Percentiles rank a stretch among this genome's conserved stretches.
These are phyloP conservation scores for Luehdorfia chinensis DNA, from an alignment of 1,140 invertebrate genomes.

Conservation along the genomic window DNA sequence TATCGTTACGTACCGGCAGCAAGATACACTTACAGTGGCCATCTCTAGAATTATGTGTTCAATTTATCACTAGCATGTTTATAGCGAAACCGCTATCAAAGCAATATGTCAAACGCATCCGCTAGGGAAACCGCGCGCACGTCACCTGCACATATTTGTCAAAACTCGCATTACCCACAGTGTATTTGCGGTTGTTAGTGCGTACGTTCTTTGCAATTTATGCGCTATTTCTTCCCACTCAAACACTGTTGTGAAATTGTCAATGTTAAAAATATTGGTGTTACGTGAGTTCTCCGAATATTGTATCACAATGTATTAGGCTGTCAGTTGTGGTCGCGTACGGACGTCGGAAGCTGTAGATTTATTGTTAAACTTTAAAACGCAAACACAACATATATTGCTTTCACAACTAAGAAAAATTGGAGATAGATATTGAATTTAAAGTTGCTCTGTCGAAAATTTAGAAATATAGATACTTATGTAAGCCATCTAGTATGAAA, in stretches of 20 bases:
- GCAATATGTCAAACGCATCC: constrained; percentile 71
- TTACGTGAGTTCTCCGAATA: constrained; percentile 32
- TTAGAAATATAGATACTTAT: too few relatives aligned
- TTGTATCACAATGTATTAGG: constrained; percentile 56
- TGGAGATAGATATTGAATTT: constrained; percentile 4
- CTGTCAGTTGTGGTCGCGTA: constrained; percentile 53
- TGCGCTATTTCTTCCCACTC: constrained; percentile 27
- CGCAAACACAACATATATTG: constrained; percentile 34
- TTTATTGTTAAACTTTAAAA: constrained; percentile 64
- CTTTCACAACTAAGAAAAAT: constrained; percentile 18
- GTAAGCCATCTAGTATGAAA: too few relatives aligned
- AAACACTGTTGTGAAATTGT: not conserved
- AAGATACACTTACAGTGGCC: constrained; percentile 8
- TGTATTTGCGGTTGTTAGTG: constrained; percentile 18
- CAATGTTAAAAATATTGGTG: not conserved
- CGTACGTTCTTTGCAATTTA: constrained; percentile 16
- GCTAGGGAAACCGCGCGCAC: constrained; percentile 52
- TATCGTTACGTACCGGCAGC: not conserved
- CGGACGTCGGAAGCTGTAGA: constrained; percentile 43
- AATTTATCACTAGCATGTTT: constrained; percentile 60
- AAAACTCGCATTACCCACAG: constrained; percentile 54
- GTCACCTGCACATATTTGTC: constrained; percentile 74
- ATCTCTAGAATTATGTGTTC: constrained; percentile 25
- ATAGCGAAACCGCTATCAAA: constrained; percentile 59
- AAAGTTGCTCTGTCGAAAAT: not conserved